These are phyloP conservation scores for Euproctis similis DNA, from an alignment of 2,888 invertebrate species.

Conservation along the genomic window DNA sequence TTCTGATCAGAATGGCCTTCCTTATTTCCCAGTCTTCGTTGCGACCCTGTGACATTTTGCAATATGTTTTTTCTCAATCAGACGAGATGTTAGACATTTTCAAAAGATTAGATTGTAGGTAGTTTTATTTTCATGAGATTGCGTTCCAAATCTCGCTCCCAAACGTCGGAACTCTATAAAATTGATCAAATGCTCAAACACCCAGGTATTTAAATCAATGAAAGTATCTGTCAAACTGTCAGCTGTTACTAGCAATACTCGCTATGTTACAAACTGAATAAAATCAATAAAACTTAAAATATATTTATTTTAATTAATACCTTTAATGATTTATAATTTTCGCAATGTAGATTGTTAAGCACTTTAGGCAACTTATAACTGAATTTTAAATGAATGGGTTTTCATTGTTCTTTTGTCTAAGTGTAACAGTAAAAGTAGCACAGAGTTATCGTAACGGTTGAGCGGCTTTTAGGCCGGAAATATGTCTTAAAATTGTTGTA, in stretches of 20 bases:
- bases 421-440: conserved; percentile 10
- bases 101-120: conserved; percentile 7
- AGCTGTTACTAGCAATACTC: conserved; percentile 16
- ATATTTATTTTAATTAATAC: too few relatives aligned
- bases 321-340: too few relatives aligned
- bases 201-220: too few relatives aligned
- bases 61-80: not conserved
- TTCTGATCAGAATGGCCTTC: conserved; percentile 21
- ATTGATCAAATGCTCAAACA: too few relatives aligned
- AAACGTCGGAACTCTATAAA: too few relatives aligned
- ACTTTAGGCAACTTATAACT: conserved; percentile 1
- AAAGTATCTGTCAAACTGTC: conserved; percentile 4
- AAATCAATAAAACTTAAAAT: conserved; percentile 24
- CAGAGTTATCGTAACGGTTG: conserved; percentile 43
- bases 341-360: conserved; percentile 10
- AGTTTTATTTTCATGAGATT: conserved; percentile 1
- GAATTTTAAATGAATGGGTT: conserved; percentile 9
- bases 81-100: conserved; percentile 1
- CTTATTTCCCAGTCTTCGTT: conserved; percentile 27
- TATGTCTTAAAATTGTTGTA: conserved; percentile 35
- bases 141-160: too few relatives aligned
- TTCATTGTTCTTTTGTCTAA: conserved; percentile 8
- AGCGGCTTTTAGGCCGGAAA: conserved; percentile 49
- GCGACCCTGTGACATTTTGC: conserved; percentile 15
- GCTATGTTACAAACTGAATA: too few relatives aligned